These are phyloP conservation scores for Lutraria rhynchaena DNA, from an alignment of 1,140 invertebrate genomes.

Conservation along the genomic window DNA sequence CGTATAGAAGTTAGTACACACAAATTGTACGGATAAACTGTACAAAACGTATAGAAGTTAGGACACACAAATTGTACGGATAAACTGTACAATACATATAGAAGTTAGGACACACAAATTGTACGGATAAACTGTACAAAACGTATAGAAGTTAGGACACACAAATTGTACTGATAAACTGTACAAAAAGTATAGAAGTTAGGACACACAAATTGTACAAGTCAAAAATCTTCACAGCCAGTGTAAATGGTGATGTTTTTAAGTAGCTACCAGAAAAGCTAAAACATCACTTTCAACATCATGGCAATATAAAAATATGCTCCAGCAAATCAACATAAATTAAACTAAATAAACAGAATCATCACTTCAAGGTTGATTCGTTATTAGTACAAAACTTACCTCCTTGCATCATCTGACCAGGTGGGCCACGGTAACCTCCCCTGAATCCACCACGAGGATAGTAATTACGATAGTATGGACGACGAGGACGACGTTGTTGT, in stretches of 20 bases:
- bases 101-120: no score
- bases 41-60: no score
- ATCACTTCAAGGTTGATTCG: background rate
- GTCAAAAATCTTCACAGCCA: no score
- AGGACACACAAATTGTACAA: no score
- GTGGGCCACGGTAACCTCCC: slow-evolving; percentile 45
- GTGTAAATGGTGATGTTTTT: background rate
- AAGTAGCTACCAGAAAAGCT: background rate
- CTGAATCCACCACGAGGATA: slow-evolving; percentile 52
- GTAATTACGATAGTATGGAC: slow-evolving; percentile 54
- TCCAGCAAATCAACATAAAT: background rate
- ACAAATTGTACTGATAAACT: no score
- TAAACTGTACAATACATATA: no score
- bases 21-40: no score
- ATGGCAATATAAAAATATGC: background rate
- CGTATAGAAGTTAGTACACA: no score
- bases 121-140: no score
- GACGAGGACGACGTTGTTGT: slow-evolving; percentile 7
- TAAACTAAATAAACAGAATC: background rate
- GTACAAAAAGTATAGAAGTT: no score
- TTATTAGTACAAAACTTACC: slow-evolving; percentile 15
- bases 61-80: no score
- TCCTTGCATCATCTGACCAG: slow-evolving; percentile 45
- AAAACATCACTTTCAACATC: background rate
- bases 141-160: no score